Conservation (phyloP, 2,797 vertebrate species). For the Pseudocheirus occidentalis region DNA sequence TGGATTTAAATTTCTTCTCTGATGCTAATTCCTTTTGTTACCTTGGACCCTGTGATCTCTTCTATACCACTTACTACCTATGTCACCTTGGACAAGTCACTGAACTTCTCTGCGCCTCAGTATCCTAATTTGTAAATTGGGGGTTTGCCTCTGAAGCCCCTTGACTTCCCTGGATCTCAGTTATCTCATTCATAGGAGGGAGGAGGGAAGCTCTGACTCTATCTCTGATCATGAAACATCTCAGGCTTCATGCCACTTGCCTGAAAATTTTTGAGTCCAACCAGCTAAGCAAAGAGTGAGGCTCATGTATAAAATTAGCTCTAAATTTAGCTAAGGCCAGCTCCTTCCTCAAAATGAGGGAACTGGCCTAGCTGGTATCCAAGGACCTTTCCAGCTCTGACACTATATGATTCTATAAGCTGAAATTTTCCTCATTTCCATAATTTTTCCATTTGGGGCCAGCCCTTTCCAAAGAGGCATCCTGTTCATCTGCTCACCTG, state of each 20-base stretch:
- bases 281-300: neutral
- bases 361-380: neutral
- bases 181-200: neutral
- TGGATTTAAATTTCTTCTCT: neutral
- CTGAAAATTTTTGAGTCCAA: neutral
- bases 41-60: neutral
- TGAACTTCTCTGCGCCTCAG: no score
- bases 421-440: neutral
- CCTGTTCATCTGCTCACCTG: conserved; percentile 85
- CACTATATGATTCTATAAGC: neutral
- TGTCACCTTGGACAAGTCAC: no score
- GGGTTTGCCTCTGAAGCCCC: no score
- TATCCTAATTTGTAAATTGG: no score
- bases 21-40: neutral
- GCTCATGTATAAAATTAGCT: neutral
- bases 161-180: neutral
- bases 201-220: neutral
- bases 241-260: neutral
- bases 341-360: neutral
- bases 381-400: neutral
- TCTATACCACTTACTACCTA: no score
- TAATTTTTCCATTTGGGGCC: fast-evolving
- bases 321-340: neutral
- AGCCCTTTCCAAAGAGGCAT: neutral
- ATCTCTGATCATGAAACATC: neutral